Conservation (phyloP, 2,113 vertebrate genomes). For the Hypocryptadius cinnamomeus region DNA sequence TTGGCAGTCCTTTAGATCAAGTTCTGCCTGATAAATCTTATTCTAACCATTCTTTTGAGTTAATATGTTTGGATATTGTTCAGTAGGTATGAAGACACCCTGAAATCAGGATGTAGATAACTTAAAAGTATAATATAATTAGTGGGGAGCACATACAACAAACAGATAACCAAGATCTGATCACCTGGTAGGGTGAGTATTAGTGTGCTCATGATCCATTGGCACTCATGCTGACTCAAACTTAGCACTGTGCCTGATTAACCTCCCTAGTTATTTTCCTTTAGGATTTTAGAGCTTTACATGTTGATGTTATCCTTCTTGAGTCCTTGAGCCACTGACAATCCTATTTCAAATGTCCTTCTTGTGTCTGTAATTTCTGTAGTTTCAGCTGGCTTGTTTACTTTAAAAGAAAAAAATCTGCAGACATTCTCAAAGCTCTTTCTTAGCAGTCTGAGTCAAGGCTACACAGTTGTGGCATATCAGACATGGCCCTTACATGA, state of each 20-base stretch:
- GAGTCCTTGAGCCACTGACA: background rate
- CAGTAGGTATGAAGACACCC: background rate
- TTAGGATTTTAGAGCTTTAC: background rate
- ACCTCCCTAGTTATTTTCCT: background rate
- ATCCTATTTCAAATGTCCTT: background rate
- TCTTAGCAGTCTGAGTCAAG: background rate
- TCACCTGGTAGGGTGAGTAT: background rate
- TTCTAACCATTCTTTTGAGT: background rate
- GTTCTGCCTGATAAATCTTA: background rate
- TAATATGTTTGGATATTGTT: background rate
- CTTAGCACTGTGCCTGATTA: background rate
- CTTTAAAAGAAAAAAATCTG: background rate
- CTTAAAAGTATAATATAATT: background rate
- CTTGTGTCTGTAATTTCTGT: background rate
- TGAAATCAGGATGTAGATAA: background rate
- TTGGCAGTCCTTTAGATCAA: background rate
- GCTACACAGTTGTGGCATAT: background rate
- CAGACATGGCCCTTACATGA: background rate
- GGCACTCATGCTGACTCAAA: background rate
- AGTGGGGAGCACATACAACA: background rate
- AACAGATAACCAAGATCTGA: background rate
- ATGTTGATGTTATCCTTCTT: background rate
- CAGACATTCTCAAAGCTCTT: background rate
- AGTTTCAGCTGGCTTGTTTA: background rate
- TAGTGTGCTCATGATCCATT: background rate